These are phyloP conservation scores for Mythimna vitellina DNA, from an alignment of 2,888 invertebrate species.

Conservation along the genomic window DNA sequence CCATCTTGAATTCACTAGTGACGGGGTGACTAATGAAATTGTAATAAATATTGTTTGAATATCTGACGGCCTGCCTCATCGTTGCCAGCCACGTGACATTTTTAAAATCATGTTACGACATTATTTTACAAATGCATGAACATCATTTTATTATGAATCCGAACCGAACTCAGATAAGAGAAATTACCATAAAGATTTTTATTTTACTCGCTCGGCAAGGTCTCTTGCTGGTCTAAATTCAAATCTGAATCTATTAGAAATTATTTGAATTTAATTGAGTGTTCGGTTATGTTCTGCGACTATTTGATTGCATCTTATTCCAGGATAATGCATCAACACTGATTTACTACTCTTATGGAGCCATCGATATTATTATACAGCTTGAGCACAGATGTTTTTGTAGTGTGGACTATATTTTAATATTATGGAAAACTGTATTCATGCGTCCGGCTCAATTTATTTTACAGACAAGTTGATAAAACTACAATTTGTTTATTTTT, in stretches of 20 bases:
- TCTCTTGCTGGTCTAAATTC: slow-evolving; percentile 66
- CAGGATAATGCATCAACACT: background rate
- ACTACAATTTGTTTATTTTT: slow-evolving; percentile 25
- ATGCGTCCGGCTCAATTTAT: slow-evolving; percentile 21
- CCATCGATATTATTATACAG: slow-evolving; percentile 3
- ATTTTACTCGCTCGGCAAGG: slow-evolving; percentile 71
- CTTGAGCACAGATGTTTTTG: slow-evolving; percentile 1
- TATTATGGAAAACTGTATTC: slow-evolving; percentile 28
- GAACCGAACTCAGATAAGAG: slow-evolving; percentile 72
- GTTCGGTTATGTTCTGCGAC: background rate
- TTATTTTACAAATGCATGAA: slow-evolving; percentile 77
- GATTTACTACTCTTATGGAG: background rate
- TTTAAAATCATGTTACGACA: slow-evolving; percentile 73
- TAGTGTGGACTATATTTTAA: background rate
- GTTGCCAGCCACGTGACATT: slow-evolving; percentile 79
- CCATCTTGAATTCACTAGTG: slow-evolving; percentile 1
- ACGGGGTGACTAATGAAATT: slow-evolving; percentile 75
- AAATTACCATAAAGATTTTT: slow-evolving; percentile 78
- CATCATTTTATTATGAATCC: slow-evolving; percentile 85
- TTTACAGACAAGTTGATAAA: slow-evolving; percentile 32
- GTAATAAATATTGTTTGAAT: slow-evolving; percentile 80
- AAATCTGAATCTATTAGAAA: slow-evolving; percentile 63
- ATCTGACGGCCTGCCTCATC: slow-evolving; percentile 71
- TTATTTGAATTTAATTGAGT: slow-evolving; percentile 54
- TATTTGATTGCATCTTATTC: slow-evolving; percentile 4